phyloP scores from a whole-genome alignment of 2,888 invertebrate genomes.

The Theretra japonica region DNA sequence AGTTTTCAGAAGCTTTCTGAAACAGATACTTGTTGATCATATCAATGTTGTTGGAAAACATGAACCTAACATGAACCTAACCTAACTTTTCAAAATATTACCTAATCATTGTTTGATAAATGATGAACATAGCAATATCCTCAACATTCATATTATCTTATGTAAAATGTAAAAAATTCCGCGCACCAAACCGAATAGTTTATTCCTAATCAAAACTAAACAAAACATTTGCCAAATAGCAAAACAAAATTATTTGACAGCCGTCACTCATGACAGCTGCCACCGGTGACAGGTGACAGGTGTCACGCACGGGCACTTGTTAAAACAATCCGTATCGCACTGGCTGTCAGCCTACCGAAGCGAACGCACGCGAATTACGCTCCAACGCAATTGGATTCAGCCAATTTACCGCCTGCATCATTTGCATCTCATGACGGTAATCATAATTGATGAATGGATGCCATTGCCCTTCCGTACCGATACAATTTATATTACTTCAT shows the following conservation, averaged over 20 bases:
- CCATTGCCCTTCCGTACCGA: not conserved
- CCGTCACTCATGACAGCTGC: constrained; percentile 2
- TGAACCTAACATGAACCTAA: too few species aligned
- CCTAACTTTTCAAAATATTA: too few species aligned
- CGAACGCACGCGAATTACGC: constrained; percentile 1
- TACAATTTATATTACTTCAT: constrained; percentile 16
- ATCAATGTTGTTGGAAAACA: too few species aligned
- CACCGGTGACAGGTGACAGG: not conserved
- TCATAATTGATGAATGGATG: constrained; percentile 48
- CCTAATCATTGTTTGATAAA: too few species aligned
- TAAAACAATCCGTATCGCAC: not conserved
- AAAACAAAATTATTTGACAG: not conserved
- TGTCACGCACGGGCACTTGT: not conserved
- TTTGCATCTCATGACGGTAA: constrained; percentile 51
- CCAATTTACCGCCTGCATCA: constrained; percentile 47
- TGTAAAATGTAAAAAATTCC: too few species aligned
- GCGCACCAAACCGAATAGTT: too few species aligned
- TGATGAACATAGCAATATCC: too few species aligned
- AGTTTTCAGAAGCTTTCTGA: too few species aligned
- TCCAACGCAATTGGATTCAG: constrained; percentile 45
- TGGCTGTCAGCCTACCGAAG: not conserved
- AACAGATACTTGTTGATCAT: too few species aligned
- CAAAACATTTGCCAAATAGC: too few species aligned
- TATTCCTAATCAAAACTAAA: too few species aligned
- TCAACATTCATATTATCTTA: too few species aligned